Evolutionary conservation across 2,888 invertebrate species (phyloP).

Genomic region (Rugalucina vietnamica): DNA sequence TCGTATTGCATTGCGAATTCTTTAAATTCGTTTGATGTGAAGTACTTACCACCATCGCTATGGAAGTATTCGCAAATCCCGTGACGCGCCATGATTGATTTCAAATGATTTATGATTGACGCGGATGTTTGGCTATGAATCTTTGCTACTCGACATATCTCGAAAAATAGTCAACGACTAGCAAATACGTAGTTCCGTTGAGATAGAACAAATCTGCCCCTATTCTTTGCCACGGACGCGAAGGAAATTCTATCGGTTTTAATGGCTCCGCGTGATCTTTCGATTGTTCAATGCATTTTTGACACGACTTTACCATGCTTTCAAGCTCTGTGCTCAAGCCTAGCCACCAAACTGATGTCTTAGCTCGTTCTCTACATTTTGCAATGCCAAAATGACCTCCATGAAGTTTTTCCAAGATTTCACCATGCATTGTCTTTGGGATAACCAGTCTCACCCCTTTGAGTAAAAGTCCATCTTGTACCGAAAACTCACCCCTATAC

Average conservation of each 20-base stretch:
- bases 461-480: constrained; percentile 34
- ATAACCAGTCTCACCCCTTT: constrained; percentile 47
- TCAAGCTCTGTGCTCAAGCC: constrained; percentile 46
- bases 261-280: constrained; percentile 57
- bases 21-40: constrained; percentile 33
- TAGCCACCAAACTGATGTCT: constrained; percentile 60
- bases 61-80: constrained; percentile 49
- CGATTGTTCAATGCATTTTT: constrained; percentile 41
- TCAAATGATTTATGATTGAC: constrained; percentile 46
- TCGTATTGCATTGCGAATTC: constrained; percentile 51
- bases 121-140: constrained; percentile 27
- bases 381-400: constrained; percentile 56
- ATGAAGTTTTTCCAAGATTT: constrained; percentile 57
- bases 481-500: constrained; percentile 40
- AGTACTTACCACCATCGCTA: constrained; percentile 50
- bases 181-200: constrained; percentile 49
- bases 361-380: constrained; percentile 63
- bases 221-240: constrained; percentile 64
- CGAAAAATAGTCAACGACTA: constrained; percentile 65
- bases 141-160: constrained; percentile 60
- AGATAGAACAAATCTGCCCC: constrained; percentile 65
- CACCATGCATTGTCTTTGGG: constrained; percentile 29
- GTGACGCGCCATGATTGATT: constrained; percentile 58
- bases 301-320: constrained; percentile 51
- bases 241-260: constrained; percentile 54